Conservation (phyloP, 2,797 vertebrate genomes). For the Gambelia wislizenii region DNA sequence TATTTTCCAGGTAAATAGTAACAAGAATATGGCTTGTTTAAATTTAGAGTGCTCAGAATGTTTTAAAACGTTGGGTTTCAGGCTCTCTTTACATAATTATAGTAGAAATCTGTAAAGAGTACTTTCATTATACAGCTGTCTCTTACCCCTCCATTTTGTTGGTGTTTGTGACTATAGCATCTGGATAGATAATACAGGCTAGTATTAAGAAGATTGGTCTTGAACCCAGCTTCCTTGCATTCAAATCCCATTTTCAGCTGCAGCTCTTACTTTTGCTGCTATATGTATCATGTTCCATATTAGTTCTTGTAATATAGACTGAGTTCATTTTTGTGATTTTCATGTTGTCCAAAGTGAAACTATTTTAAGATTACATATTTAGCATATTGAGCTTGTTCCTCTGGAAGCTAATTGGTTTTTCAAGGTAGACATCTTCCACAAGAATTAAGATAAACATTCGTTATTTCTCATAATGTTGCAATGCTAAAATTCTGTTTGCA, state of each 20-base stretch:
- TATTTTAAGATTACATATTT: background rate
- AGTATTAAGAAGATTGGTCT: background rate
- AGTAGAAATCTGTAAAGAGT: background rate
- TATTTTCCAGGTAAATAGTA: background rate
- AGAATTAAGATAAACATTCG: constrained; percentile 5
- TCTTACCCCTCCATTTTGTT: background rate
- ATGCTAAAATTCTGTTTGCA: background rate
- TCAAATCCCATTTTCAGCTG: background rate
- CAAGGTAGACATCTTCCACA: constrained; percentile 10
- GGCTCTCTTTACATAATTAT: background rate
- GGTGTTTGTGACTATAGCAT: background rate
- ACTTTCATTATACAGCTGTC: background rate
- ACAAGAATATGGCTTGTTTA: background rate
- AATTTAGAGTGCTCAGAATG: background rate
- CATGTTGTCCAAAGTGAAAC: background rate
- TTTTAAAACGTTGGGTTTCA: background rate
- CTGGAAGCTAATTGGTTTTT: background rate
- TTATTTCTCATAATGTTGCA: constrained; percentile 21
- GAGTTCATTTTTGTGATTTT: background rate
- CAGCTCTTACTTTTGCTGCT: background rate
- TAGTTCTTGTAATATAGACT: background rate
- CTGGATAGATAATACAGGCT: background rate
- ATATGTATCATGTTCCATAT: background rate
- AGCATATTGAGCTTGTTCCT: background rate
- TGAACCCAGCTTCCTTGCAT: background rate